A percentile compares a stretch with the other conserved stretches of the same genome.
phyloP scores from a whole-genome alignment of 2,113 vertebrate genomes.

The Lophotis ruficrista region DNA sequence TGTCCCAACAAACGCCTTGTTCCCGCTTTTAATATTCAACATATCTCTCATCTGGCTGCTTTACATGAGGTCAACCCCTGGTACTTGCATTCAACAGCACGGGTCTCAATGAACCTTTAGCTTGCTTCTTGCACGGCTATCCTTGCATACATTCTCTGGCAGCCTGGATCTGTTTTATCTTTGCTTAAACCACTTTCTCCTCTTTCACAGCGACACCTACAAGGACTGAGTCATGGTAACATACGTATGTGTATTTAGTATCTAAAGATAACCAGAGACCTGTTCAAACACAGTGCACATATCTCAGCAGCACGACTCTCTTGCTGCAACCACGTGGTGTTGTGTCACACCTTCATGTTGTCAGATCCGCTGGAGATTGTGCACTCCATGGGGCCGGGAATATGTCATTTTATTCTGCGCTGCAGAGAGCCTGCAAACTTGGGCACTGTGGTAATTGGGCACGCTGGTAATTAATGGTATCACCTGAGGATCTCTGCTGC shows the following conservation, averaged over 20 bases:
- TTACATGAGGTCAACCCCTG: neutral
- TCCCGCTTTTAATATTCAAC: neutral
- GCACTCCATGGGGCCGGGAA: neutral
- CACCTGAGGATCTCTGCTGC: rapidly evolving
- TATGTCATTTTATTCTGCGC: neutral
- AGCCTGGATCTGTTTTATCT: neutral
- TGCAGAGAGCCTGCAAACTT: neutral
- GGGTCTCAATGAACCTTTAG: neutral
- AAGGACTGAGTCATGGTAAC: neutral
- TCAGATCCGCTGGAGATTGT: neutral
- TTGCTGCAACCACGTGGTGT: neutral
- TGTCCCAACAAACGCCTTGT: neutral
- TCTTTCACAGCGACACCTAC: neutral
- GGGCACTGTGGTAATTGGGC: rapidly evolving
- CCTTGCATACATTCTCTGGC: too few relatives aligned
- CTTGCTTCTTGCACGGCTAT: neutral
- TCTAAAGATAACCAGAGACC: neutral
- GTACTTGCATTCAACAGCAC: neutral
- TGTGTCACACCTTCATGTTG: neutral
- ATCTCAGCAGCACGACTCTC: neutral
- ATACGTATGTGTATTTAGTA: neutral
- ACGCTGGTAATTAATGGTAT: rapidly evolving
- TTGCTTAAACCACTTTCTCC: neutral
- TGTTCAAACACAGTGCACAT: neutral
- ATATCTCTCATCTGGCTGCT: neutral